Percentiles rank a stretch among this genome's conserved stretches.
These are phyloP conservation scores for Rhaphigaster nebulosa DNA, from an alignment of 2,888 invertebrate species.

Conservation along the genomic window DNA sequence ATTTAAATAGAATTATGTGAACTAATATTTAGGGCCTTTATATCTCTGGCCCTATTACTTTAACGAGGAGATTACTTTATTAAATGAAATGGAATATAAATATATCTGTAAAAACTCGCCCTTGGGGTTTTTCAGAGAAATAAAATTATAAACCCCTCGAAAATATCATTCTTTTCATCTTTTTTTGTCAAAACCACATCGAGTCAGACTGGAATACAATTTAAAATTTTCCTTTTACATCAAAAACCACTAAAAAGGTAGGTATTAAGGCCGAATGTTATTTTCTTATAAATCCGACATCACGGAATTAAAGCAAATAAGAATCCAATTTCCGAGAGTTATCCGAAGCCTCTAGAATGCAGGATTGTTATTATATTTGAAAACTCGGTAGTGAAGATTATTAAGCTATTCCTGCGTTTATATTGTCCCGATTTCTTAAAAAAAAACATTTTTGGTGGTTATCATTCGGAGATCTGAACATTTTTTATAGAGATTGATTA, in stretches of 20 bases:
- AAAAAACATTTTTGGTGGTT: too few species aligned
- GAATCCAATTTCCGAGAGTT: slow-evolving; percentile 1
- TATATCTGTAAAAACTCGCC: not conserved
- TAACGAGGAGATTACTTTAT: not conserved
- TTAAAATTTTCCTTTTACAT: not conserved
- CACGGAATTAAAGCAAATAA: not conserved
- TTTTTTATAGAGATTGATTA: too few species aligned
- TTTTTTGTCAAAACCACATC: not conserved
- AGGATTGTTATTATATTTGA: not conserved
- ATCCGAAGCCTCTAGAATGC: not conserved
- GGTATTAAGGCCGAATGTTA: not conserved
- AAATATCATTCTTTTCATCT: not conserved
- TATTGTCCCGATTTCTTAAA: too few species aligned
- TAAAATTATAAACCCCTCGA: not conserved
- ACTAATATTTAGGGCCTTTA: not conserved
- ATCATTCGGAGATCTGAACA: too few species aligned
- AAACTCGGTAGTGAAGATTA: not conserved
- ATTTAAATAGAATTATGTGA: not conserved
- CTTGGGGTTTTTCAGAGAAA: not conserved
- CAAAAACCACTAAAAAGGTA: not conserved
- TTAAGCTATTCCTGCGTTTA: not conserved
- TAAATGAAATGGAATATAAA: not conserved
- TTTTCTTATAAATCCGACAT: slow-evolving; percentile 31
- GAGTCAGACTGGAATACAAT: not conserved
- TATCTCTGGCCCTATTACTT: not conserved